Percentiles rank a stretch among this genome's conserved stretches.
phyloP scores from a whole-genome alignment of 2,888 invertebrate genomes.

The Ferrisia virgata region DNA sequence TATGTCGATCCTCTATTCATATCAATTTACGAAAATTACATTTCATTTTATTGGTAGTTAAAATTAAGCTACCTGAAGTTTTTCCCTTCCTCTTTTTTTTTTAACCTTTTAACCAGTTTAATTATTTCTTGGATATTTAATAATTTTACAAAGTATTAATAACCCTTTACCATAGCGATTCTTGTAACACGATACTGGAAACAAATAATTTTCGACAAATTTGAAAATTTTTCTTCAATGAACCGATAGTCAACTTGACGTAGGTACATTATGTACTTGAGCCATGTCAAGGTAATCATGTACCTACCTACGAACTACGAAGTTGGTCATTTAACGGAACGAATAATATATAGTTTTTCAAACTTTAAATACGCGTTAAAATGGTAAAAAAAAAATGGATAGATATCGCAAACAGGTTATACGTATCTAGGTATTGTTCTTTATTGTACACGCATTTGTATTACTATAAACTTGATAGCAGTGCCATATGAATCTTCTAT shows the following conservation, averaged over 20 bases:
- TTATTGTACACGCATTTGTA: neutral
- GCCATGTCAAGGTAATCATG: neutral
- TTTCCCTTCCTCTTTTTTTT: neutral
- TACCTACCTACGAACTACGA: neutral
- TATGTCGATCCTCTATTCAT: neutral
- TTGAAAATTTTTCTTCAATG: neutral
- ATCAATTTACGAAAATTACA: neutral
- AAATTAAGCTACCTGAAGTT: neutral
- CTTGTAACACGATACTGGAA: neutral
- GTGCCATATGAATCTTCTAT: neutral
- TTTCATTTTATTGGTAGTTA: neutral
- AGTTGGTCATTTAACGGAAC: neutral
- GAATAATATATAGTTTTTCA: neutral
- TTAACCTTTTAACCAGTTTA: neutral
- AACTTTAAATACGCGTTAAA: neutral
- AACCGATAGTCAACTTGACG: no score
- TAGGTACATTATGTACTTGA: neutral
- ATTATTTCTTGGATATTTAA: neutral
- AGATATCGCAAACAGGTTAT: neutral
- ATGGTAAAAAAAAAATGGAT: neutral
- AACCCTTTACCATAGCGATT: neutral
- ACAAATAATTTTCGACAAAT: neutral
- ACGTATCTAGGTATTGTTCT: neutral
- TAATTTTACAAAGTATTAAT: neutral
- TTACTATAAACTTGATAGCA: neutral